phyloP scores from a whole-genome alignment of 2,797 vertebrate species.

The Microhierax caerulescens region DNA sequence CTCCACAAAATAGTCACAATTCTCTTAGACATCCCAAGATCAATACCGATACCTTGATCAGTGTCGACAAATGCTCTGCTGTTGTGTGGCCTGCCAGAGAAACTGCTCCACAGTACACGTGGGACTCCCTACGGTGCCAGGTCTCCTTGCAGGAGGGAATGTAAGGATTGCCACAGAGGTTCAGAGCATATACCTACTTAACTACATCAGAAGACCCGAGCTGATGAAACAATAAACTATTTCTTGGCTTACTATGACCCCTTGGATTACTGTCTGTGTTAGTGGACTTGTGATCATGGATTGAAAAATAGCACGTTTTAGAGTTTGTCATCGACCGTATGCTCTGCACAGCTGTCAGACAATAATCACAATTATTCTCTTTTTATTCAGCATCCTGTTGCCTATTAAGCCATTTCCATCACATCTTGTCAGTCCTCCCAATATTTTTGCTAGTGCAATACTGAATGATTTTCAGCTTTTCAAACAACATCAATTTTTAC shows the following conservation, averaged over 20 bases:
- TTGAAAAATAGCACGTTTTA: neutral
- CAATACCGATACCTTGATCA: neutral
- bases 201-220: neutral
- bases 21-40: neutral
- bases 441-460: conserved; percentile 22
- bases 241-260: neutral
- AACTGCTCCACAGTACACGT: neutral
- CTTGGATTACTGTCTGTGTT: neutral
- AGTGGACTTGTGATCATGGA: neutral
- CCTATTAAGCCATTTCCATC: conserved; percentile 33
- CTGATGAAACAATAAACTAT: conserved; percentile 13
- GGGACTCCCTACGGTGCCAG: neutral
- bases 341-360: conserved; percentile 48
- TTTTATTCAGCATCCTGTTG: conserved; percentile 43
- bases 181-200: neutral
- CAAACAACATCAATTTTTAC: neutral
- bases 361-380: conserved; percentile 50
- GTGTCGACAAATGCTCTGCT: neutral
- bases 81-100: neutral
- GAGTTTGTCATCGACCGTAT: neutral
- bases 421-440: conserved; percentile 5
- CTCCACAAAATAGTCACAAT: neutral
- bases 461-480: conserved; percentile 31
- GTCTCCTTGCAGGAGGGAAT: neutral
- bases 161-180: neutral